Base-by-base conservation (phyloP, 1,140 invertebrate genomes). In the Drosophila repletoides region DNA sequence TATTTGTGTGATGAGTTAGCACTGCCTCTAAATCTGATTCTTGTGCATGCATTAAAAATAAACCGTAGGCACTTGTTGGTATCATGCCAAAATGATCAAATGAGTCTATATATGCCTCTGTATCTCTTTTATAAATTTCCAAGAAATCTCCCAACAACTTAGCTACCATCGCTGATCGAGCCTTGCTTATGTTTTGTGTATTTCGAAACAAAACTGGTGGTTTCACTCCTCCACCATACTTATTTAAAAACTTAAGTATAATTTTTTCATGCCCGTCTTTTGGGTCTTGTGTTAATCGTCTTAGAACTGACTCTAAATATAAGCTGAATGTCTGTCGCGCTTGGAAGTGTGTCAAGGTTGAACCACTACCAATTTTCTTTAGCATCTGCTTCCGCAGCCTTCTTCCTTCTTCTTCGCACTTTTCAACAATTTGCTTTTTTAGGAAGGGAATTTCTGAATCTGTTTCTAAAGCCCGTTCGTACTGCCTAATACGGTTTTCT, bases 91-190 rank as follows among this genome's bases (percentile, higher is more conserved):
- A 92, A 70, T 92, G 91, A 79, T 95, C 94, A 64, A 93, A 93
- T 17, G 93, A 93, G 88, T 95, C 94, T 19, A 93, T 91, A 76
- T 93, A 95, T 21, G 95, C 88, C 67, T 96, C 95, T 0, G 95
- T 96, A 91, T 96, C 97, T 79, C 94, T 93, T 88, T 96, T 96
- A 91, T 98, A 98, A 53, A 96, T 92, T 91, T 96, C 95, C 43
- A 98, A 92, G 91, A 98, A 98, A 90, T 98, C 97, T 73, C 95
- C 96, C n/a, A 98, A 92, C 83, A 97, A 95, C 90, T 97, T 97
- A 0, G 96, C 96, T 40, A 97, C 94, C 66, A 98, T 94, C 7
- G 96, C 95, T 45, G 95, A 94, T 21, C 96, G 91, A 89, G 97
- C 96, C 90, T 97, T 97, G 64, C 95, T 93, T 66, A 79, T 56